Evolutionary conservation across 2,888 invertebrate species (phyloP), one percentile per base, ranked within the genome.

Genomic region (Drosophila sordidula): DNA sequence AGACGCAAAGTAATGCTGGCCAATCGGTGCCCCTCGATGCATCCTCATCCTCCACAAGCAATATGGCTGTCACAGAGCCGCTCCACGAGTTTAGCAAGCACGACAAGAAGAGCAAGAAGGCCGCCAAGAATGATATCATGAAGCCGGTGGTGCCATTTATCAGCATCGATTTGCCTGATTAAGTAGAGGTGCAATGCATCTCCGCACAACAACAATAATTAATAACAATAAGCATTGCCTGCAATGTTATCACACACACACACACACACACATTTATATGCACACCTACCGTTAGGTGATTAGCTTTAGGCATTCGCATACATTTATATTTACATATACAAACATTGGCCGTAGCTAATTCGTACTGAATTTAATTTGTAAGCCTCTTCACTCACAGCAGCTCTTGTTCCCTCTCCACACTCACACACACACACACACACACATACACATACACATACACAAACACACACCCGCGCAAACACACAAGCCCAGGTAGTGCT

Each of bases 131-230:
- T 78, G 97, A 97, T 92, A 93, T 95, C 64, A 93, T 95, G 92
- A 97, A 97, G 92, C 97, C 97, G 66, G 96, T 97, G 75, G 95
- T 97, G 93, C 97, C 97, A 90, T 96, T 97, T 78, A 94, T 97
- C 62, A 96, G 96, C 84, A 97, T 98, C 92, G 97, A 98, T 91
- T 95, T 97, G 94, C 98, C 98, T 38, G 98, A 98, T 94, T 97
- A 65, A 11, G 22, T 9, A 14, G 6, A 36, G 41, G 34, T 49
- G 36, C 12, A 18, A 34, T 57, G 25, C 38, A 52, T 42, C 34
- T 42, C 18, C 25, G 75, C 72, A 68, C 75, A 73, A 55, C 16
- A 32, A 36, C 44, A 52, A 41, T 38, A 52, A 56, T 50, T 45
- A 49, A 39, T 36, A 54, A 68, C 22, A 62, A 71, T 34, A 18